Evolutionary conservation across 2,797 vertebrate species (phyloP).

Genomic region (Sebastes trivittatus): DNA sequence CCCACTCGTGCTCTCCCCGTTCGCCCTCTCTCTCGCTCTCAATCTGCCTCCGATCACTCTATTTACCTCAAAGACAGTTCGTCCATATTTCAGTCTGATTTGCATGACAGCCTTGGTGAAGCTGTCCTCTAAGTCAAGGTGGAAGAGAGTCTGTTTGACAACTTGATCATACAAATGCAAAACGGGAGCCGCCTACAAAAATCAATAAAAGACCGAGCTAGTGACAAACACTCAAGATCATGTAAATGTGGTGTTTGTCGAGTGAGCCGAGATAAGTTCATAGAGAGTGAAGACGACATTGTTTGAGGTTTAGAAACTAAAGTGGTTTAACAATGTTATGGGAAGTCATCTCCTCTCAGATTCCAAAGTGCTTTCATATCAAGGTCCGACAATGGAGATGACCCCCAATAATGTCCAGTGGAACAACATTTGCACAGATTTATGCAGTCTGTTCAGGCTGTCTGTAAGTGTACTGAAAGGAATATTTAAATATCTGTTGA

Average conservation of each 20-base stretch:
- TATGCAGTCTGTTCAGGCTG: not conserved
- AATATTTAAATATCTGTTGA: not conserved
- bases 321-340: not conserved
- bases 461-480: not conserved
- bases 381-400: not conserved
- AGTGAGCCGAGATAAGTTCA: not conserved
- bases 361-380: not conserved
- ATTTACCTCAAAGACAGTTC: slow-evolving; percentile 46
- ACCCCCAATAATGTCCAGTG: not conserved
- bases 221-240: slow-evolving; percentile 17
- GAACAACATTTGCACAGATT: not conserved
- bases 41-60: slow-evolving; percentile 16
- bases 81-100: slow-evolving; percentile 49
- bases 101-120: slow-evolving; percentile 33
- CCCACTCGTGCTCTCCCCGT: slow-evolving; percentile 6
- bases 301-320: not conserved
- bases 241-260: not conserved
- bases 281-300: not conserved
- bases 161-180: slow-evolving; percentile 42
- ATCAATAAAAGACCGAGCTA: not conserved
- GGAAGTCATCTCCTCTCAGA: not conserved
- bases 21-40: not conserved
- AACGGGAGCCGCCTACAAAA: not conserved
- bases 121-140: slow-evolving; percentile 42
- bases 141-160: slow-evolving; percentile 32